phyloP scores from a whole-genome alignment of 2,888 invertebrate genomes.

The Gari tellinella region DNA sequence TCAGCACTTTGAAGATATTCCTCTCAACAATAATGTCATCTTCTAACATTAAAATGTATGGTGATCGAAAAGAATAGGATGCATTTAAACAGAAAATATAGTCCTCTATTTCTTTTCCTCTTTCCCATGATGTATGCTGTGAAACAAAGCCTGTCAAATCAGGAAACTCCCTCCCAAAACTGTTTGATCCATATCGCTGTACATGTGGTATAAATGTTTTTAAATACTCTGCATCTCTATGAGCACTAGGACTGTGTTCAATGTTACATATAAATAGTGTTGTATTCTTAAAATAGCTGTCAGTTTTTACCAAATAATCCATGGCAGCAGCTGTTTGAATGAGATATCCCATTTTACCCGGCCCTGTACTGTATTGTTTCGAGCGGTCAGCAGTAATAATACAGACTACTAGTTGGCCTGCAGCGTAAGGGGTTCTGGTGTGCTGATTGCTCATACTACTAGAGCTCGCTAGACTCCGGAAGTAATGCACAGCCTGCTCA shows the following conservation, averaged over 20 bases:
- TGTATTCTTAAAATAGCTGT: constrained; percentile 55
- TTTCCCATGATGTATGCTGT: constrained; percentile 11
- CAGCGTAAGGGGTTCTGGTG: no score
- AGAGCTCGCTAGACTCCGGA: no score
- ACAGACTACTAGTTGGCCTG: constrained; percentile 26
- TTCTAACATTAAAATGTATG: constrained; percentile 78
- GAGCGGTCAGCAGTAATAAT: constrained; percentile 28
- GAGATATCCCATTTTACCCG: constrained; percentile 27
- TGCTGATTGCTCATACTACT: no score
- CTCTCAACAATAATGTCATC: constrained; percentile 79
- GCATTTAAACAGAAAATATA: constrained; percentile 80
- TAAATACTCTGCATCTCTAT: constrained; percentile 69
- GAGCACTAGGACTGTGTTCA: constrained; percentile 67
- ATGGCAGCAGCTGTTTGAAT: constrained; percentile 51
- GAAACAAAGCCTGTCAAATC: constrained; percentile 14
- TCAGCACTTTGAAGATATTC: constrained; percentile 72
- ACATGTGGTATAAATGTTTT: constrained; percentile 63
- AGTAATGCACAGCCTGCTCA: no score
- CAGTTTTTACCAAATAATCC: constrained; percentile 51
- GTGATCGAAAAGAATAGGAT: constrained; percentile 63
- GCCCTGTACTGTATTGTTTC: neutral
- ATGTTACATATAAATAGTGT: constrained; percentile 78
- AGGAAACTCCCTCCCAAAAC: constrained; percentile 27
- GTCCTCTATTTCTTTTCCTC: constrained; percentile 79
- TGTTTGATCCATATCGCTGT: constrained; percentile 57